Evolutionary conservation across 2,797 vertebrate species (phyloP), one percentile per base, ranked within the genome.

Genomic region (Nyctalus aviator): DNA sequence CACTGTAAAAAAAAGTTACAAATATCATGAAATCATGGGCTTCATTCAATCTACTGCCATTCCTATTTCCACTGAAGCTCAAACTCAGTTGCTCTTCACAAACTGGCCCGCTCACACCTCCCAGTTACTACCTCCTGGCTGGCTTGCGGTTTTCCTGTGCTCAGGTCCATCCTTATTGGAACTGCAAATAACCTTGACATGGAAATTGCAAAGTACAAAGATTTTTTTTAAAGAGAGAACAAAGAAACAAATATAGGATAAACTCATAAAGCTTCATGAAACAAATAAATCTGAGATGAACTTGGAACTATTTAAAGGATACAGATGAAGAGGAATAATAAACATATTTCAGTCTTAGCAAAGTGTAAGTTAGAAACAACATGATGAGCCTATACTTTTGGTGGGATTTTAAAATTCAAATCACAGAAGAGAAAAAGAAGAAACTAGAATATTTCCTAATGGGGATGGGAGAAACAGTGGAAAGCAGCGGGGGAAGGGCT

Each of bases 221-320:
- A n/a, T 10, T 32, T 84, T 57, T 50, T 77, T 27, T 12, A 37
- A 72, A 78, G 6, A 88, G 23, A 84, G 10, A 68, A 71, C 69
- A 25, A 35, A 62, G 10, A 59, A 9, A 85, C 25, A 93, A 76
- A 82, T 21, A 25, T 0, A 93, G 30, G 35, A 77, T 32, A 10
- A 11, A 84, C 82, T 44, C 12, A 18, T 59, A 92, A 69, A 44
- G 50, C 17, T 82, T 55, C 50, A 75, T 37, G n/a, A 84, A 90
- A 88, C 44, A 75, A 79, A 32, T 37, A 78, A 62, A 76, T 37
- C 0, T 73, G 23, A 85, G 27, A 85, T 62, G 37, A 77, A 59
- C 35, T 37, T 78, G 62, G 18, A 79, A 81, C n/a, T 91, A 77
- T 30, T 86, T 78, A 55, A 93, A 93, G 55, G 32, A 86, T 18